Conservation (phyloP, 2,113 vertebrate genomes). For the Eudyptes chrysolophus region DNA sequence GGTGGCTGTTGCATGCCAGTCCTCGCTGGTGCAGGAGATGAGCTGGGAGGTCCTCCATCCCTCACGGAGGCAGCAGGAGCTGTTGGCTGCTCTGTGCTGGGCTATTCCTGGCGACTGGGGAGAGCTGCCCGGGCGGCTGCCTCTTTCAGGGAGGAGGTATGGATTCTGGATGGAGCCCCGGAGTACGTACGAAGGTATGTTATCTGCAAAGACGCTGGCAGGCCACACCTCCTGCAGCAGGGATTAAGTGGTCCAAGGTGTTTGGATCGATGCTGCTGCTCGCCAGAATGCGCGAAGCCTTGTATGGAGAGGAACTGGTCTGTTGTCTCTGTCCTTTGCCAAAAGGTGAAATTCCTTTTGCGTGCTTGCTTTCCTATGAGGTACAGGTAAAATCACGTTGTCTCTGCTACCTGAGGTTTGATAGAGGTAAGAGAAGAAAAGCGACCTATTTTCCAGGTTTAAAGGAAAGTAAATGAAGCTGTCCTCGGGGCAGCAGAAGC, state of each 20-base stretch:
- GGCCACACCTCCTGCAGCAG: neutral
- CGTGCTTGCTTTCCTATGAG: neutral
- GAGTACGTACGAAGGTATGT: neutral
- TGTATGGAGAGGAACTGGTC: neutral
- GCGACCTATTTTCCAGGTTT: conserved; percentile 32
- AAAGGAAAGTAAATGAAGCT: conserved; percentile 45
- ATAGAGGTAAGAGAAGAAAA: neutral
- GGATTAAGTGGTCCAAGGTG: neutral
- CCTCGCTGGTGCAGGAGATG: neutral
- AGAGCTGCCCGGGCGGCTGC: neutral
- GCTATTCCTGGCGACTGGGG: neutral
- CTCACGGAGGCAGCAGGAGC: neutral
- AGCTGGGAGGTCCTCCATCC: neutral
- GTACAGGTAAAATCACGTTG: neutral
- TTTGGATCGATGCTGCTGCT: neutral
- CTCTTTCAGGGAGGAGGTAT: neutral
- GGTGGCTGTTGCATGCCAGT: neutral
- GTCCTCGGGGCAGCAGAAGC: conserved; percentile 1
- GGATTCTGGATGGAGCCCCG: neutral
- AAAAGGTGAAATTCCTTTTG: neutral
- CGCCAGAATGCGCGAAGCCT: neutral
- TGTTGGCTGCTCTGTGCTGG: neutral
- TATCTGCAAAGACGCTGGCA: neutral
- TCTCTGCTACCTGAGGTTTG: conserved; percentile 10
- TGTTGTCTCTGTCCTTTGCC: neutral